phyloP scores from a whole-genome alignment of 2,888 invertebrate genomes.

The Gymnocheta viridis region DNA sequence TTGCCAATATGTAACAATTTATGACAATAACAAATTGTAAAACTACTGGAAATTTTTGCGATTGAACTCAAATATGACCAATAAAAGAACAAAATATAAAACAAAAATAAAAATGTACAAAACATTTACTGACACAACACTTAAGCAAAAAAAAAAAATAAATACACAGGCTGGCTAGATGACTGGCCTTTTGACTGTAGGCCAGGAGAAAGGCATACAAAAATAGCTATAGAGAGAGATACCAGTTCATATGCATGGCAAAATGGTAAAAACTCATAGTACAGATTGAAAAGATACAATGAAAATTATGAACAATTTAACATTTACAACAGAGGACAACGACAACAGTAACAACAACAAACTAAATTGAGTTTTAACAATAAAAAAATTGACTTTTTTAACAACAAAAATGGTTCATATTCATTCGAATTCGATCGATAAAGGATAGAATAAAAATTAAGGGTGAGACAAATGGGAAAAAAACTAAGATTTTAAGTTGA shows the following conservation, averaged over 20 bases:
- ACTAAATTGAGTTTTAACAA: background rate
- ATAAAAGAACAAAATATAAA: constrained; percentile 52
- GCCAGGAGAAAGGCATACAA: constrained; percentile 9
- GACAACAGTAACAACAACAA: constrained; percentile 19
- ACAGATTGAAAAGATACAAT: constrained; percentile 68
- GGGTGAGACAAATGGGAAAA: background rate
- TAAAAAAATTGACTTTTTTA: constrained; percentile 64
- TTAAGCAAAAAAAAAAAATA: no score
- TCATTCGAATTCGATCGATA: constrained; percentile 60
- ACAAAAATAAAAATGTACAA: constrained; percentile 19
- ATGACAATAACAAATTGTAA: constrained; percentile 70
- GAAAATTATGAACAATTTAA: constrained; percentile 70
- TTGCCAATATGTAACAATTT: constrained; percentile 61
- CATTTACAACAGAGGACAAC: constrained; percentile 53
- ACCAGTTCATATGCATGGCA: background rate
- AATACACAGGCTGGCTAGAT: constrained; percentile 15
- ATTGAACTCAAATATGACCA: constrained; percentile 63
- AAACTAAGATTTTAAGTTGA: background rate
- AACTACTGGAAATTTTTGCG: constrained; percentile 60
- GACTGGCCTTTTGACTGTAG: constrained; percentile 33
- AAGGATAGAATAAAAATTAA: constrained; percentile 2
- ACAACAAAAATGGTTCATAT: constrained; percentile 61
- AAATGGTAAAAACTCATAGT: constrained; percentile 1
- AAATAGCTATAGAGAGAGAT: constrained; percentile 31
- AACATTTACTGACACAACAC: constrained; percentile 56